phyloP scores from a whole-genome alignment of 2,797 vertebrate species.

The Oceanodroma leucorhoa region DNA sequence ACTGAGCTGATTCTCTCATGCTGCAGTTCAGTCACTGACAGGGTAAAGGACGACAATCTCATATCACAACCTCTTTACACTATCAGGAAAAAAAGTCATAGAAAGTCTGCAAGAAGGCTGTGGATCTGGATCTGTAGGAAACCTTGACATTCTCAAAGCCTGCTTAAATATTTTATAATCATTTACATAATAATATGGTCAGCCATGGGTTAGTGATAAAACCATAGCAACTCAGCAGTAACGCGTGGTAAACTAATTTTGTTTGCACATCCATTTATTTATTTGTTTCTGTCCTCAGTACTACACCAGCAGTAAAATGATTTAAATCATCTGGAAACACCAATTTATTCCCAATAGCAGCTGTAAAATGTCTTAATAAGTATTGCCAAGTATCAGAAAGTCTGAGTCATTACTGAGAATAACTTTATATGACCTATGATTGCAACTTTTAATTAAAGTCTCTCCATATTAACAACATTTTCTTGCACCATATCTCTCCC shows the following conservation, averaged over 20 bases:
- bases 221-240: background rate
- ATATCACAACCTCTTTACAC: background rate
- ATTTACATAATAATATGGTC: background rate
- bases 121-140: background rate
- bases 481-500: background rate
- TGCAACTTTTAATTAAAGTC: slow-evolving; percentile 30
- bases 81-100: background rate
- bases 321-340: background rate
- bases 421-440: background rate
- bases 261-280: background rate
- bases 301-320: background rate
- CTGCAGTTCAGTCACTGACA: background rate
- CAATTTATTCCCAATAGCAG: background rate
- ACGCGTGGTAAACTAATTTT: background rate
- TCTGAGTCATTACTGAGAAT: background rate
- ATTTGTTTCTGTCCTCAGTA: background rate
- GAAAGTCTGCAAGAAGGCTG: background rate
- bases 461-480: background rate
- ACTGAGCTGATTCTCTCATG: background rate
- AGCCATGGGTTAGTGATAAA: background rate
- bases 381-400: background rate
- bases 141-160: background rate
- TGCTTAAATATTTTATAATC: background rate
- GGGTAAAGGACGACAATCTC: background rate
- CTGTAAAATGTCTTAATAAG: background rate